These are phyloP conservation scores for Sternotherus odoratus DNA, from an alignment of 2,797 vertebrate species.

Conservation along the genomic window DNA sequence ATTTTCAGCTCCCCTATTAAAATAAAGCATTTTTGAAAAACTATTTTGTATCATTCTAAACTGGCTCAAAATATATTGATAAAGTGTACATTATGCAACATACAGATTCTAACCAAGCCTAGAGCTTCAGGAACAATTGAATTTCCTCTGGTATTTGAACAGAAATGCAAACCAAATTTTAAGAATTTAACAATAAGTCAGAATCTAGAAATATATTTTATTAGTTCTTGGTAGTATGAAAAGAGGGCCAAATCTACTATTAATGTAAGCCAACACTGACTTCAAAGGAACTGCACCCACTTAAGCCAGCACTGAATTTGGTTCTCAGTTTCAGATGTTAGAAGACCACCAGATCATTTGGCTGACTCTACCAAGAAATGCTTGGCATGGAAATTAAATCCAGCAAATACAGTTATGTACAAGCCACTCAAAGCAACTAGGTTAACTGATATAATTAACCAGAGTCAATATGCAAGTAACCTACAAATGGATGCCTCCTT, in stretches of 20 bases:
- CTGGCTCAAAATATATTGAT: background rate
- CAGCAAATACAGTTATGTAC: background rate
- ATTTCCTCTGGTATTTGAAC: background rate
- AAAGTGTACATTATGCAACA: background rate
- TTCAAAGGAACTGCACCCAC: conserved; percentile 53
- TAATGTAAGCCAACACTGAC: conserved; percentile 39
- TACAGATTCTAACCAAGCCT: background rate
- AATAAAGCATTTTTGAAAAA: background rate
- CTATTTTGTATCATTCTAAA: background rate
- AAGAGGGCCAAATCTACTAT: background rate
- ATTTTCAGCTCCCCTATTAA: background rate
- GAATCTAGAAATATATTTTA: conserved; percentile 32
- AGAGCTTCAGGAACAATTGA: background rate
- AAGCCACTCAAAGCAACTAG: background rate
- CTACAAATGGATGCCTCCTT: background rate
- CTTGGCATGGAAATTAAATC: conserved; percentile 25
- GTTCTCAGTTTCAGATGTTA: conserved; percentile 51
- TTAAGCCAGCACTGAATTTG: conserved; percentile 32
- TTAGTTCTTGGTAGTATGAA: conserved; percentile 29
- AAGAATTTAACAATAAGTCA: background rate
- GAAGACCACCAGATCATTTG: conserved; percentile 22
- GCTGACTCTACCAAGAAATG: conserved; percentile 26
- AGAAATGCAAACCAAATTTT: background rate
- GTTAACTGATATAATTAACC: background rate
- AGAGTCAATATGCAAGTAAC: background rate